Evolutionary conservation across 2,797 vertebrate genomes (phyloP), one percentile per base, ranked within the genome.

Genomic region (Pagetopsis macropterus): DNA sequence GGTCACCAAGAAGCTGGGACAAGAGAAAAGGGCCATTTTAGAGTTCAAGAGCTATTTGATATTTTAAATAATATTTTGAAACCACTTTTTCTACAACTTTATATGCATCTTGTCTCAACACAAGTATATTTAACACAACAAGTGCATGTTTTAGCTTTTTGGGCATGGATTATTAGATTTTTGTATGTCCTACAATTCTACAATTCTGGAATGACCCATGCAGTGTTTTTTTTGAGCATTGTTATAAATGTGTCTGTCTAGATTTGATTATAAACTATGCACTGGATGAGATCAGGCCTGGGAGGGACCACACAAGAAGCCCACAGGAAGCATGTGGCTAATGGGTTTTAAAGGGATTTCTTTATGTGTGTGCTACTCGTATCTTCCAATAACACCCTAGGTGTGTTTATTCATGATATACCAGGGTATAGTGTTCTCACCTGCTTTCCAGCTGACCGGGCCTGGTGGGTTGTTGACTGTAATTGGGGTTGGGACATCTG

Each of bases 381-480:
- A 37, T 10, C 60, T 60, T 55, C 27, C 21, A 8, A 21, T 59
- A 10, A 23, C 51, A 40, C 11, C 27, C 40, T 76, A 85, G 78
- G 76, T 82, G 70, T 84, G 76, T 84, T 83, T 79, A 78, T 74
- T 69, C 12, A 69, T 56, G 65, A 58, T 65, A 59, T 60, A 57
- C 15, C 41, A 73, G 64, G 49, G 74, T 60, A 66, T 33, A 65
- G 69, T 63, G 64, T 70, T 91, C 83, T 93, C 94, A 96, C 94
- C 94, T 96, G 95, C 93, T 93, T 89, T 91, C 86, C 84, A 92
- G 79, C 88, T 95, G 93, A 95, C 88, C 85, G 89, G 89, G 82
- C 88, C 88, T 92, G 91, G 90, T 41, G 21, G 68, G 74, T 93
- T 94, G 88, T 91, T 88, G 87, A 92, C 91, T 83, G 77, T 79